Percentiles rank a stretch among this genome's conserved stretches.
These are phyloP conservation scores for Bombus terrestris DNA, from an alignment of 1,140 invertebrate species.

Conservation along the genomic window DNA sequence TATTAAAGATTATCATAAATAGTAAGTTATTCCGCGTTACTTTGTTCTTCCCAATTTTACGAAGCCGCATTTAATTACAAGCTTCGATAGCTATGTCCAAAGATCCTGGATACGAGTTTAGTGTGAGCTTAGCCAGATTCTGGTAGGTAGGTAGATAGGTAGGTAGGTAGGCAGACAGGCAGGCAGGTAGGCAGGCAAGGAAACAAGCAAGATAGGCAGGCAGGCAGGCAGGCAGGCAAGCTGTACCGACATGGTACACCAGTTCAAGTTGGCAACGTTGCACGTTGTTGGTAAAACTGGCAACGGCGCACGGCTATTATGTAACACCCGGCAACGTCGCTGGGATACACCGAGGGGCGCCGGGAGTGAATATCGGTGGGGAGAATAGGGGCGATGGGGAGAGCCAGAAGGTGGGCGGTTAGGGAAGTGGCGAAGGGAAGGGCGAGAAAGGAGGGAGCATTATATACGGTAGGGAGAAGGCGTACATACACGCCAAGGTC, in stretches of 20 bases:
- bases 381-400: slow-evolving; percentile 64
- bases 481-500: slow-evolving; percentile 56
- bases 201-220: neutral
- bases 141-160: slow-evolving; percentile 22
- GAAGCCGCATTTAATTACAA: slow-evolving; percentile 45
- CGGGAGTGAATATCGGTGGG: slow-evolving; percentile 65
- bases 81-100: neutral
- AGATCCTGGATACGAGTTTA: slow-evolving; percentile 8
- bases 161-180: neutral
- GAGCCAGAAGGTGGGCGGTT: slow-evolving; percentile 53
- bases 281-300: slow-evolving; percentile 50
- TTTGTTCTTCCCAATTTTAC: slow-evolving; percentile 32
- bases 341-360: slow-evolving; percentile 61
- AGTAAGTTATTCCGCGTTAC: neutral
- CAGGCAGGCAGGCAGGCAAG: slow-evolving; percentile 8
- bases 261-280: slow-evolving; percentile 78
- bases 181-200: neutral
- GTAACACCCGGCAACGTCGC: slow-evolving; percentile 80
- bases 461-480: slow-evolving; percentile 60
- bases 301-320: slow-evolving; percentile 76
- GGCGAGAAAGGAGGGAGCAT: slow-evolving; percentile 14
- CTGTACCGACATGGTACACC: slow-evolving; percentile 59
- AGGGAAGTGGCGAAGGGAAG: slow-evolving; percentile 44
- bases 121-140: slow-evolving; percentile 44
- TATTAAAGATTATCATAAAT: neutral